A percentile compares a stretch with the other conserved stretches of the same genome.
phyloP scores from a whole-genome alignment of 2,113 vertebrate genomes.

The Daphoenositta chrysoptera region DNA sequence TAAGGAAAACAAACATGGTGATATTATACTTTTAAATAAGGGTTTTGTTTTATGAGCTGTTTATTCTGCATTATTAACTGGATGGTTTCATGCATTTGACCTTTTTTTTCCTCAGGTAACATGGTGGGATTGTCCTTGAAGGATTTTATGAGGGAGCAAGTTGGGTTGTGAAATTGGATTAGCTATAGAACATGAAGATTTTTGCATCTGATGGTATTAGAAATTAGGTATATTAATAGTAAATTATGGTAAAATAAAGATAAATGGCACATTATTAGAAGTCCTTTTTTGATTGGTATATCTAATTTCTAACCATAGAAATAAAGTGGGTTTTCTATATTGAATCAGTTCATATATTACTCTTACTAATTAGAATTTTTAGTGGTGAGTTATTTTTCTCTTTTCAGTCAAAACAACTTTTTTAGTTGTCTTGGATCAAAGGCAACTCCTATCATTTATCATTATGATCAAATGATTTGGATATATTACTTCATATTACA shows the following conservation, averaged over 20 bases:
- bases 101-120: not conserved
- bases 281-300: not conserved
- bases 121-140: not conserved
- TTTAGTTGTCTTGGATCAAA: not conserved
- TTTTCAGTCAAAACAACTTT: not conserved
- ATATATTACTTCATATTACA: not conserved
- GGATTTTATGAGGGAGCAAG: not conserved
- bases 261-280: not conserved
- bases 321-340: not conserved
- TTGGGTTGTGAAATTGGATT: not conserved
- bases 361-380: not conserved
- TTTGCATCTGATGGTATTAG: not conserved
- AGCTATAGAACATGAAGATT: not conserved
- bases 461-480: not conserved
- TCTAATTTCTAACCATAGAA: not conserved
- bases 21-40: not conserved
- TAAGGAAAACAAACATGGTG: not conserved
- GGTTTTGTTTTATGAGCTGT: not conserved
- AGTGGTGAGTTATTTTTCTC: not conserved
- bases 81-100: not conserved
- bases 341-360: not conserved
- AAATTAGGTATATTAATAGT: not conserved
- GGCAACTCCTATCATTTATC: not conserved
- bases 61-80: not conserved
- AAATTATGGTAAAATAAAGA: not conserved